Conservation (phyloP, 2,113 vertebrate genomes). For the Numenius arquata region DNA sequence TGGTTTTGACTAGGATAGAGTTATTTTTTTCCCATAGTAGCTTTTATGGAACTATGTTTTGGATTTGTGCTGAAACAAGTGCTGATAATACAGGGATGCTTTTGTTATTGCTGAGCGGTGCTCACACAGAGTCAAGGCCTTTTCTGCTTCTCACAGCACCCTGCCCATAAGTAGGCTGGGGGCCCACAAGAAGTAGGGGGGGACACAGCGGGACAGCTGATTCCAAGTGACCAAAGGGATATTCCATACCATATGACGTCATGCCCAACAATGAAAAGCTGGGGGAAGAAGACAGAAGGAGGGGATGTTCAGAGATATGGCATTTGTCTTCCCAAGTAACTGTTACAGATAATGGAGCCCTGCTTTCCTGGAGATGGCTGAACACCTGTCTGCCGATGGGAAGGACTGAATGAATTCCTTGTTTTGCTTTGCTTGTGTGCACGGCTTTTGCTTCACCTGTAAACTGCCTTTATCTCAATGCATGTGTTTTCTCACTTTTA, state of each 20-base stretch:
- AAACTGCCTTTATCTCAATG: neutral
- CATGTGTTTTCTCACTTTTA: neutral
- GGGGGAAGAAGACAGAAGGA: neutral
- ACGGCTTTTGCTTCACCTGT: neutral
- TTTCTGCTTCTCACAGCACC: neutral
- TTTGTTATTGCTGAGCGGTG: neutral
- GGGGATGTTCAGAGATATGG: fast-evolving
- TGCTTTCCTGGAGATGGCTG: neutral
- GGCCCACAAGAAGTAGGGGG: neutral
- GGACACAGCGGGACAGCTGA: neutral
- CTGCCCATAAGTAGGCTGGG: neutral
- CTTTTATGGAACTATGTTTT: neutral
- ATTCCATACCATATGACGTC: neutral
- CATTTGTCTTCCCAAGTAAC: neutral
- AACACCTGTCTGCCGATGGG: neutral
- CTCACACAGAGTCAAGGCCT: neutral
- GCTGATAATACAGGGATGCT: neutral
- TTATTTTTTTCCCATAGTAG: neutral
- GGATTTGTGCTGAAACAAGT: neutral
- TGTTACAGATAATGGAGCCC: neutral
- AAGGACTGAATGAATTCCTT: neutral
- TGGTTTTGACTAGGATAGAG: neutral
- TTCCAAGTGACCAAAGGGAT: neutral
- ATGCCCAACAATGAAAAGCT: neutral
- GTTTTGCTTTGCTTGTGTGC: neutral